These are phyloP conservation scores for Tipula unca DNA, from an alignment of 2,888 invertebrate species.

Conservation along the genomic window DNA sequence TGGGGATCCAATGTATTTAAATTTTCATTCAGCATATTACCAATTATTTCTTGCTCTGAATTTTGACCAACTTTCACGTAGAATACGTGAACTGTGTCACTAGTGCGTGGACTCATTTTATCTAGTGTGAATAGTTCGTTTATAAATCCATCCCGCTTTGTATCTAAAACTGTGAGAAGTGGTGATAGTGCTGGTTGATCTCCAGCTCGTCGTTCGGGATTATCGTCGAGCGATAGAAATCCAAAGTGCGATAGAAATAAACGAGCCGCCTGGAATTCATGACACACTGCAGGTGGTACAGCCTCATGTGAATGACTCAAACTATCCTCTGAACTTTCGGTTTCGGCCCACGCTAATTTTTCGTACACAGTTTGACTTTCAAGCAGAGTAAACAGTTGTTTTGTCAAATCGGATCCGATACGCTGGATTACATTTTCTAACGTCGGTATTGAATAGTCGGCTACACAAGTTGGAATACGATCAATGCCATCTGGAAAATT, in stretches of 20 bases:
- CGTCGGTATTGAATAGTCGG: slow-evolving; percentile 85
- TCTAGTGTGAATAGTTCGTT: slow-evolving; percentile 76
- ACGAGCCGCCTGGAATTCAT: slow-evolving; percentile 92
- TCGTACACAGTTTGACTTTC: slow-evolving; percentile 59
- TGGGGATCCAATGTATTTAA: slow-evolving; percentile 42
- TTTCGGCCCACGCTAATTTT: slow-evolving; percentile 46
- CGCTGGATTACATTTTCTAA: slow-evolving; percentile 63
- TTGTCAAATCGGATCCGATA: slow-evolving; percentile 44
- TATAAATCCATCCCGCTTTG: slow-evolving; percentile 55
- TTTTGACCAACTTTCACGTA: slow-evolving; percentile 85
- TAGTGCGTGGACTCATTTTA: slow-evolving; percentile 75
- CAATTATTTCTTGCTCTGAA: slow-evolving; percentile 66
- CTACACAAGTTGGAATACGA: slow-evolving; percentile 68
- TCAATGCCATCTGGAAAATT: slow-evolving; percentile 76
- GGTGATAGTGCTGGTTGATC: slow-evolving; percentile 34
- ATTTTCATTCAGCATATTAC: slow-evolving; percentile 38
- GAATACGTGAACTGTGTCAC: slow-evolving; percentile 89
- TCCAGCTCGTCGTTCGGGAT: slow-evolving; percentile 38
- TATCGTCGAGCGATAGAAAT: slow-evolving; percentile 57
- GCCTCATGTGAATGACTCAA: slow-evolving; percentile 59
- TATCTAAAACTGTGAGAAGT: slow-evolving; percentile 37
- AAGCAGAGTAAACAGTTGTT: slow-evolving; percentile 61
- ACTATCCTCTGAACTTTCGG: slow-evolving; percentile 39
- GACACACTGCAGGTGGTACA: slow-evolving; percentile 68
- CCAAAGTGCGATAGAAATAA: slow-evolving; percentile 95